Conservation (phyloP, 2,888 invertebrate genomes). For the Andrena flavipes region DNA sequence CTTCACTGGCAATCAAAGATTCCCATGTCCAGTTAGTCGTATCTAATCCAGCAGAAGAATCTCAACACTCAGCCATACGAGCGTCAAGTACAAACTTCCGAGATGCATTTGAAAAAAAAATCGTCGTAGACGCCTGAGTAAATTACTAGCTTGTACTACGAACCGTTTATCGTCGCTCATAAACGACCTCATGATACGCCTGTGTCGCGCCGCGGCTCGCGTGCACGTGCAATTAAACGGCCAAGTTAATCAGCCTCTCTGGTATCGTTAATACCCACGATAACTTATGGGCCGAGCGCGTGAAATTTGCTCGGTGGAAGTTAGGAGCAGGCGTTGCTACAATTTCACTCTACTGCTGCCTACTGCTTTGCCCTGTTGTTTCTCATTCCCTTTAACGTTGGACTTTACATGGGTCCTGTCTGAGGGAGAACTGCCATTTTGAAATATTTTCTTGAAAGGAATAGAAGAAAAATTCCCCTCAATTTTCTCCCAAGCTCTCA, state of each 20-base stretch:
- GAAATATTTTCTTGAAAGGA: background rate
- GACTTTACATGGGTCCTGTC: background rate
- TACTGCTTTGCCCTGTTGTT: constrained; percentile 1
- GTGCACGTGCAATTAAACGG: constrained; percentile 35
- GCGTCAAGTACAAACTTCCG: background rate
- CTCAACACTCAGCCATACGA: too few species aligned
- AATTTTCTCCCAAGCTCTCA: too few species aligned
- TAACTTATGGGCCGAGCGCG: constrained; percentile 37
- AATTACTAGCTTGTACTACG: constrained; percentile 18
- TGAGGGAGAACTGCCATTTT: background rate
- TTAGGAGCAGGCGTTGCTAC: constrained; percentile 23
- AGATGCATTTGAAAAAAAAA: background rate
- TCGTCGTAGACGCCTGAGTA: background rate
- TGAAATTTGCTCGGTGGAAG: constrained; percentile 43
- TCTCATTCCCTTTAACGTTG: background rate
- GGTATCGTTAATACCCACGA: constrained; percentile 26
- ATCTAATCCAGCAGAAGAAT: too few species aligned
- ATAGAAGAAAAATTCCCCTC: too few species aligned
- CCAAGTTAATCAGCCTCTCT: constrained; percentile 38
- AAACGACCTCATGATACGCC: constrained; percentile 18
- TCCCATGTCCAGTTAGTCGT: too few species aligned
- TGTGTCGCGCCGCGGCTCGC: constrained; percentile 9
- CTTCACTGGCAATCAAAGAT: too few species aligned
- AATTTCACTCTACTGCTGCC: constrained; percentile 17
- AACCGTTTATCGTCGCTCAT: constrained; percentile 18